Evolutionary conservation across 2,888 invertebrate species (phyloP).

Genomic region (Scrobipalpa costella): DNA sequence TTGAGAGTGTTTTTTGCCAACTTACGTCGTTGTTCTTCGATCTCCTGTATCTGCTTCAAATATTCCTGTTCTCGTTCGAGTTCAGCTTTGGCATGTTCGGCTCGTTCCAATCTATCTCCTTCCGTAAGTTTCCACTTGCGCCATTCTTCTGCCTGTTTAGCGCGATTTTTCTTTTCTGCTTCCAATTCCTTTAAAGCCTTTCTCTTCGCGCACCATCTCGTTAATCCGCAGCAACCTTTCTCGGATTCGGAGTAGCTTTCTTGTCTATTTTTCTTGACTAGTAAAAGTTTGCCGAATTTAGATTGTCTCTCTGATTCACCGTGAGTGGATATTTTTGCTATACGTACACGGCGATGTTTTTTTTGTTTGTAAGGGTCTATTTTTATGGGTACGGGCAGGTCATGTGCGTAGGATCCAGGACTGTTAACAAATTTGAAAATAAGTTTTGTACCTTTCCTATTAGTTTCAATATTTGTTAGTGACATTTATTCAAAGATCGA

Average conservation of each 20-base stretch:
- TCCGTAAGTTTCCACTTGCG: constrained; percentile 23
- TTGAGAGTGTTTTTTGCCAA: constrained; percentile 15
- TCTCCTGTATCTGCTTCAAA: constrained; percentile 26
- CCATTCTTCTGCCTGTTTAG: constrained; percentile 24
- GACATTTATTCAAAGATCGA: not conserved
- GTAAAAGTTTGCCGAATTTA: not conserved
- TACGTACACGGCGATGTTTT: not conserved
- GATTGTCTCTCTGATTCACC: not conserved
- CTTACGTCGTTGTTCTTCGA: constrained; percentile 24
- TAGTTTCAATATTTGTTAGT: constrained; percentile 3
- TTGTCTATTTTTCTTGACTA: constrained; percentile 26
- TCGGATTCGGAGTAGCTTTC: constrained; percentile 31
- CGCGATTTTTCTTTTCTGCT: constrained; percentile 32
- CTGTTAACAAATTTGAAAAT: constrained; percentile 40
- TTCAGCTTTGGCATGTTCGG: constrained; percentile 34
- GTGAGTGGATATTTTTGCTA: not conserved
- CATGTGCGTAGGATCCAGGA: constrained; percentile 44
- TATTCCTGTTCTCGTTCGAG: constrained; percentile 30
- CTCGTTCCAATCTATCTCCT: constrained; percentile 27
- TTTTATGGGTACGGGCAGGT: constrained; percentile 41
- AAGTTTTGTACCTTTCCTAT: constrained; percentile 16
- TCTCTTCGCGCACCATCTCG: constrained; percentile 41
- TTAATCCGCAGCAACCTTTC: not conserved
- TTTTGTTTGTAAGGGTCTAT: constrained; percentile 29
- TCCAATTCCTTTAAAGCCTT: constrained; percentile 37